phyloP scores from a whole-genome alignment of 2,888 invertebrate species.

The Alloplasta piceator region DNA sequence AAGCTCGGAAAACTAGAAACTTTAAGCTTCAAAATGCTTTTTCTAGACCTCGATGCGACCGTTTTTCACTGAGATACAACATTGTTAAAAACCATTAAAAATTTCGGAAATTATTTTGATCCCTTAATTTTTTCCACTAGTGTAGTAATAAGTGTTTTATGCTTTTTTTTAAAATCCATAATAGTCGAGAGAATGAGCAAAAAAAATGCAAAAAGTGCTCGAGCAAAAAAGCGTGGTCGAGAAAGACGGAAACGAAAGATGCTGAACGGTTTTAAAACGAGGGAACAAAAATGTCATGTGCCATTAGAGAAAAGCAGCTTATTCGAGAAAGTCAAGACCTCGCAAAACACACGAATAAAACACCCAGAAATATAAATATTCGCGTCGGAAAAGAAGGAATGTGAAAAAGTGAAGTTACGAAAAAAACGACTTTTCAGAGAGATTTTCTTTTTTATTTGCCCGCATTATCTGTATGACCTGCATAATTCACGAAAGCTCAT shows the following conservation, averaged over 20 bases:
- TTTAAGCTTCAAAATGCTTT: no score
- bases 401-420: background rate
- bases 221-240: slow-evolving; percentile 49
- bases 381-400: slow-evolving; percentile 17
- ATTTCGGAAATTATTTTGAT: no score
- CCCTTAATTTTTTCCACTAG: no score
- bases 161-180: background rate
- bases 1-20: no score
- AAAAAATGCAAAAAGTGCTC: slow-evolving; percentile 12
- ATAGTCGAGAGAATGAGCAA: slow-evolving; percentile 12
- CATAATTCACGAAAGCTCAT: background rate
- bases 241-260: slow-evolving; percentile 44
- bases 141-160: background rate
- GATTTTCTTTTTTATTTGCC: background rate
- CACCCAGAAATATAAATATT: slow-evolving; percentile 11
- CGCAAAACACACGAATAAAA: slow-evolving; percentile 20
- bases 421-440: slow-evolving; percentile 5
- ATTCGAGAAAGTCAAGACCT: slow-evolving; percentile 48
- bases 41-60: no score
- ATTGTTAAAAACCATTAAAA: no score
- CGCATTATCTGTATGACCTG: background rate
- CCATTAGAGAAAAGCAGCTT: slow-evolving; percentile 67
- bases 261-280: slow-evolving; percentile 48
- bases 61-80: no score
- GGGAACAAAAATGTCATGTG: slow-evolving; percentile 53